Conservation (phyloP, 2,888 invertebrate genomes). For the Pogonocherus hispidulus region DNA sequence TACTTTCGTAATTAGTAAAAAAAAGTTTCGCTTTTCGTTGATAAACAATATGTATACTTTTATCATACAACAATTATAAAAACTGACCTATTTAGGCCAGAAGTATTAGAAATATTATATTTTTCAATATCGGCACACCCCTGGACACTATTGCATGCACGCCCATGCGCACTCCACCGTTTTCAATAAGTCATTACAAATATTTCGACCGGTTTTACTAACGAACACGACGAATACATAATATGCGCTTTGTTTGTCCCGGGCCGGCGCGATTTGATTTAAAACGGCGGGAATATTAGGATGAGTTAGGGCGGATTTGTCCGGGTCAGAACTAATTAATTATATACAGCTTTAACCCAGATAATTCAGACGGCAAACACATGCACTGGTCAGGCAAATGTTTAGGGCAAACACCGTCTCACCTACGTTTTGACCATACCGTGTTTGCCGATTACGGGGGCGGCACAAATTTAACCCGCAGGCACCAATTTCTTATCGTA, state of each 20-base stretch:
- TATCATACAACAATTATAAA: too few relatives aligned
- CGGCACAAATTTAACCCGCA: too few relatives aligned
- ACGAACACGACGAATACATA: conserved; percentile 45
- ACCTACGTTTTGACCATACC: background rate
- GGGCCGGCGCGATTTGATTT: conserved; percentile 22
- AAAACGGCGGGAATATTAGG: conserved; percentile 22
- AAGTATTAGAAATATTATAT: too few relatives aligned
- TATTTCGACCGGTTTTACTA: conserved; percentile 48
- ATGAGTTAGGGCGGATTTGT: conserved; percentile 31
- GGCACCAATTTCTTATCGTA: too few relatives aligned
- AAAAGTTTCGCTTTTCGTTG: too few relatives aligned
- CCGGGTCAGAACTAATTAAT: conserved; percentile 28
- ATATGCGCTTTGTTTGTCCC: conserved; percentile 35
- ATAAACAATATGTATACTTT: too few relatives aligned
- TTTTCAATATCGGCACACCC: too few relatives aligned
- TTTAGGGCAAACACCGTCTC: background rate
- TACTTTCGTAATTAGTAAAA: too few relatives aligned
- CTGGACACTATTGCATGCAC: background rate
- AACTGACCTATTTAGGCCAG: too few relatives aligned
- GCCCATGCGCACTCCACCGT: conserved; percentile 32
- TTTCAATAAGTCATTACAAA: conserved; percentile 47
- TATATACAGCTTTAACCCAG: conserved; percentile 26
- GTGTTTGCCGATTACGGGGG: background rate
- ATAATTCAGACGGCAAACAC: conserved; percentile 12
- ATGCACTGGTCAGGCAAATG: background rate